These are phyloP conservation scores for Struthio camelus DNA, from an alignment of 2,113 vertebrate genomes.

Conservation along the genomic window DNA sequence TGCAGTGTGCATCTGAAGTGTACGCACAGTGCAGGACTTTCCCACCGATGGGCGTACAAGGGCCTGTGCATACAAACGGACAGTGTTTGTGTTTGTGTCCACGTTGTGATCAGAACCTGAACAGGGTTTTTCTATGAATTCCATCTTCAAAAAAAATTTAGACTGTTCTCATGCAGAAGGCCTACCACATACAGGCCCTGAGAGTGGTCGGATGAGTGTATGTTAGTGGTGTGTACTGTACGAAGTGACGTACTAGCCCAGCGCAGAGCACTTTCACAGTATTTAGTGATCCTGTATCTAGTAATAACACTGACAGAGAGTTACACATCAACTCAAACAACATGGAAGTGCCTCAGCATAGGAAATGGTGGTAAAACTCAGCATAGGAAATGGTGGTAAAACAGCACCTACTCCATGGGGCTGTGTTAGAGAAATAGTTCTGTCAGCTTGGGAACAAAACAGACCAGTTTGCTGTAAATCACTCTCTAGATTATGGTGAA, in stretches of 20 bases:
- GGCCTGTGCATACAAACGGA: accelerated
- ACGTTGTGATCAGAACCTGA: not conserved
- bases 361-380: not conserved
- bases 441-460: not conserved
- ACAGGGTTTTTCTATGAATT: not conserved
- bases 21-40: accelerated
- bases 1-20: not conserved
- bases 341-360: not conserved
- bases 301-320: not conserved
- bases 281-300: not conserved
- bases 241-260: not conserved
- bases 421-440: not conserved
- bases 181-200: not conserved
- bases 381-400: not conserved
- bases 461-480: not conserved
- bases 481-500: not conserved
- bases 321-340: not conserved
- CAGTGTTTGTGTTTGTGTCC: accelerated
- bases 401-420: not conserved
- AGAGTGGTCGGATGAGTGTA: not conserved
- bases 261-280: not conserved
- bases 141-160: not conserved
- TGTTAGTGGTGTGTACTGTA: accelerated
- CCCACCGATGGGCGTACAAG: accelerated
- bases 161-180: not conserved